Conservation (phyloP, 2,888 invertebrate species). For the Epinotia demarniana region DNA sequence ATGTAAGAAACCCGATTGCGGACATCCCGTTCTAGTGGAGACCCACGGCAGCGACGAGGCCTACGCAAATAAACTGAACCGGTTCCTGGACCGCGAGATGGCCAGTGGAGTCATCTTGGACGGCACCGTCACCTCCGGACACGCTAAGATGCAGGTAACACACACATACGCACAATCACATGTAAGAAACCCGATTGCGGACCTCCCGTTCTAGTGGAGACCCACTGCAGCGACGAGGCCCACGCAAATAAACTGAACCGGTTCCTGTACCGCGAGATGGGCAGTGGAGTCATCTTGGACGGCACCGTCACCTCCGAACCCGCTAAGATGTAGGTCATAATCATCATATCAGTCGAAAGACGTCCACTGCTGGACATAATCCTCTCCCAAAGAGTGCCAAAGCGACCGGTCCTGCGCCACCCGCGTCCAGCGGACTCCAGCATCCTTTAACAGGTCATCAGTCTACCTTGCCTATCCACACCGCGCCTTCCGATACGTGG, state of each 20-base stretch:
- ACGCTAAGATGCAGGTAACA: conserved; percentile 90
- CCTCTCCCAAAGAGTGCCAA: no score
- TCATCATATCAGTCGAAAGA: no score
- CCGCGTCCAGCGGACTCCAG: no score
- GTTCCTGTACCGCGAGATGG: conserved; percentile 83
- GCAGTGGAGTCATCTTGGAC: no score
- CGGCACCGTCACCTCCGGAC: conserved; percentile 83
- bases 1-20: conserved; percentile 60
- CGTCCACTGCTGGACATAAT: no score
- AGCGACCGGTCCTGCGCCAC: no score
- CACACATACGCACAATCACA: neutral
- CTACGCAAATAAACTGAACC: conserved; percentile 94
- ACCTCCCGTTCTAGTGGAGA: conserved; percentile 93
- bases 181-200: conserved; percentile 64
- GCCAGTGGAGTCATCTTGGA: no score
- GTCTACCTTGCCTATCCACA: no score
- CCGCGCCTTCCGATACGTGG: no score
- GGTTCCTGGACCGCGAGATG: conserved; percentile 83
- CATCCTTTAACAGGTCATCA: no score
- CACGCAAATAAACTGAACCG: conserved; percentile 95
- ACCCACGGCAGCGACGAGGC: conserved; percentile 92
- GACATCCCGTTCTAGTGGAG: conserved; percentile 93
- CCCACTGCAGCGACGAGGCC: conserved; percentile 91
- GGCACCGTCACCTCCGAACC: conserved; percentile 85
- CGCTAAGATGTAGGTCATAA: conserved; percentile 91